Base-by-base conservation (phyloP, 2,888 invertebrate genomes). In the Caenorhabditis imperialis region DNA sequence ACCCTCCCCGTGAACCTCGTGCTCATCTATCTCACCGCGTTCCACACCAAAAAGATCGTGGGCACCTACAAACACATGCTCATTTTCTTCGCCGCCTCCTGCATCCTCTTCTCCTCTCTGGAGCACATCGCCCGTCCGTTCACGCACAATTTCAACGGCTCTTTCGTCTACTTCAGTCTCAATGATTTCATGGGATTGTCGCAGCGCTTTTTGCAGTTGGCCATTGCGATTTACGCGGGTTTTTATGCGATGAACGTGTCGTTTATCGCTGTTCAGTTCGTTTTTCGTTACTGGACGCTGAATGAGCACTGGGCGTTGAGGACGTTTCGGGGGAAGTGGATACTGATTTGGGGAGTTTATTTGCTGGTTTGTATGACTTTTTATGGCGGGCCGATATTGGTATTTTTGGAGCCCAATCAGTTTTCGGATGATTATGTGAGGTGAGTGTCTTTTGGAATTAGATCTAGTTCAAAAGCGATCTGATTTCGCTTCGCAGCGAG, bases 51-150 rank as follows among this genome's bases (percentile, higher is more conserved):
- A 14, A 33, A 53, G 8, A 53, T 62, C 30, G 22, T 45, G 10
- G 45, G 27, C 8, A 45, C 62, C 8, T 62, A 62, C 30, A 62
- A 62, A 33, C 33, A 48, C 48, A 61, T 61, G 35, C 30, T 61
- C 18, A 48, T 61, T 18, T 42, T 51, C 18, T 61, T 50, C 16
- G 50, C 61, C 7, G 12, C 38, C 0, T 20, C 35, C 22, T 40
- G 61, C 50, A 51, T 61, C 12, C 3, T 51, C 1, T 61, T 61
- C 35, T 50, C 61, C 7, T 50, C 27, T 1, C 33, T 51, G 10
- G 61, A 61, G 35, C 3, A 51, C 2, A 10, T 42, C 16, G 50
- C 51, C 16, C 12, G 44, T 7, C 61, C 61, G 5, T 62, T 62
- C 44, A 35, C 61, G 14, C 62, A 62, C 25, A 62, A 62, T 27